A percentile compares a stretch with the other conserved stretches of the same genome.
These are phyloP conservation scores for Diglossa cyanea DNA, from an alignment of 2,797 vertebrate genomes.

Conservation along the genomic window DNA sequence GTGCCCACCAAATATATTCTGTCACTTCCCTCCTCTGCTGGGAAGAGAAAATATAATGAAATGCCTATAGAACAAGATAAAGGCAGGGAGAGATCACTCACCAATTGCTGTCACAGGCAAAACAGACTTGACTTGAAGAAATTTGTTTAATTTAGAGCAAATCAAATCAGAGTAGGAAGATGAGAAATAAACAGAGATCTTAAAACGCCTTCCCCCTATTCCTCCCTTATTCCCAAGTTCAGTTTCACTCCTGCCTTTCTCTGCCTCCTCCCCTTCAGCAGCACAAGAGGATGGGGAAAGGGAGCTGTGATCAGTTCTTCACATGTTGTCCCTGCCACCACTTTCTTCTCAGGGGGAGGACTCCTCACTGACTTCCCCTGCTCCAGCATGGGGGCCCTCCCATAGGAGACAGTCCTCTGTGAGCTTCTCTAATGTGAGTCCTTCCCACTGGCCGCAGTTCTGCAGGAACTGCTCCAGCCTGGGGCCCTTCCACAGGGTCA, in stretches of 20 bases:
- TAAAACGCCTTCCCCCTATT: background rate
- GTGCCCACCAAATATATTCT: background rate
- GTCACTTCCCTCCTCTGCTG: background rate
- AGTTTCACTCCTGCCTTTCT: background rate
- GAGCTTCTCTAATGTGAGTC: background rate
- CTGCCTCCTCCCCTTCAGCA: background rate
- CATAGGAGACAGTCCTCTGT: background rate
- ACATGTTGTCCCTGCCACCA: rapidly evolving
- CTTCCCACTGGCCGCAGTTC: background rate
- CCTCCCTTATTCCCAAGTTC: background rate
- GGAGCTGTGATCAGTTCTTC: background rate
- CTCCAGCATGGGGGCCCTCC: rapidly evolving
- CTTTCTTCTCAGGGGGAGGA: background rate
- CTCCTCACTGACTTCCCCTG: background rate
- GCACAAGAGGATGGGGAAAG: background rate
- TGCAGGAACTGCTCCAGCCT: background rate
- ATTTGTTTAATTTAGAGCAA: background rate
- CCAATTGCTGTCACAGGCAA: background rate
- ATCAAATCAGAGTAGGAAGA: background rate
- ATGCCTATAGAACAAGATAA: background rate
- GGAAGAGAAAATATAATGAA: background rate
- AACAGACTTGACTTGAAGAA: background rate
- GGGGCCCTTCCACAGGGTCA: background rate
- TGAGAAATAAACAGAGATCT: background rate
- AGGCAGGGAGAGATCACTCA: background rate